phyloP scores from a whole-genome alignment of 2,797 vertebrate species.

The Danio aesculapii region DNA sequence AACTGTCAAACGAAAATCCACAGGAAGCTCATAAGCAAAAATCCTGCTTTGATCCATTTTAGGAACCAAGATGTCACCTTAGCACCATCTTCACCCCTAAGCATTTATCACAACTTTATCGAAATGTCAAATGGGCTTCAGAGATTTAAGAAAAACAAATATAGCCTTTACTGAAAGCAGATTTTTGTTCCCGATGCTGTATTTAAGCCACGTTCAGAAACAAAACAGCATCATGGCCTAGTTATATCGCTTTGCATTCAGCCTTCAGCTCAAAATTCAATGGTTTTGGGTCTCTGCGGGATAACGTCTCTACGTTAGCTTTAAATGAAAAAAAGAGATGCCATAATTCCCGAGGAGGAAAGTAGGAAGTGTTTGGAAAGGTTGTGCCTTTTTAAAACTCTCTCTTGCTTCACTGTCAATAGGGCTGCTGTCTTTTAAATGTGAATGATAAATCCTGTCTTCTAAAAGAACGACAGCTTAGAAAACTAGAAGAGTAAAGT shows the following conservation, averaged over 20 bases:
- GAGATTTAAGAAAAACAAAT: constrained; percentile 56
- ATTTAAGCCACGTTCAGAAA: constrained; percentile 47
- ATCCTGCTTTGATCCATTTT: constrained; percentile 48
- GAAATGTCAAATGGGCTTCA: constrained; percentile 48
- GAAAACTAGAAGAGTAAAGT: constrained; percentile 47
- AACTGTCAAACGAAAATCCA: constrained; percentile 24
- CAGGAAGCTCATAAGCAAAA: constrained; percentile 38
- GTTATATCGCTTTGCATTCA: constrained; percentile 52
- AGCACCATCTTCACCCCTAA: constrained; percentile 32
- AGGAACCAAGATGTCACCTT: constrained; percentile 37
- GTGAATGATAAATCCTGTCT: constrained; percentile 73
- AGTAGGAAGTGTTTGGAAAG: constrained; percentile 53
- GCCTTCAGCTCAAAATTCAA: constrained; percentile 37
- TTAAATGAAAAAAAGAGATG: constrained; percentile 53
- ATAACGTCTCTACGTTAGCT: constrained; percentile 41
- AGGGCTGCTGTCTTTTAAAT: constrained; percentile 62
- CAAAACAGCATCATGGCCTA: constrained; percentile 53
- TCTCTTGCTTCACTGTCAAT: constrained; percentile 67
- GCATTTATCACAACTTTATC: constrained; percentile 54
- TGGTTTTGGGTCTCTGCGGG: constrained; percentile 44
- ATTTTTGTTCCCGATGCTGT: constrained; percentile 31
- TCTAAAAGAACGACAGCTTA: constrained; percentile 63
- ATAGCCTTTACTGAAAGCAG: constrained; percentile 18
- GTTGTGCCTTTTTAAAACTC: constrained; percentile 59
- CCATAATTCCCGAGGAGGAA: constrained; percentile 48